These are phyloP conservation scores for Hydrotaea cyrtoneurina DNA, from an alignment of 2,888 invertebrate species.

Conservation along the genomic window DNA sequence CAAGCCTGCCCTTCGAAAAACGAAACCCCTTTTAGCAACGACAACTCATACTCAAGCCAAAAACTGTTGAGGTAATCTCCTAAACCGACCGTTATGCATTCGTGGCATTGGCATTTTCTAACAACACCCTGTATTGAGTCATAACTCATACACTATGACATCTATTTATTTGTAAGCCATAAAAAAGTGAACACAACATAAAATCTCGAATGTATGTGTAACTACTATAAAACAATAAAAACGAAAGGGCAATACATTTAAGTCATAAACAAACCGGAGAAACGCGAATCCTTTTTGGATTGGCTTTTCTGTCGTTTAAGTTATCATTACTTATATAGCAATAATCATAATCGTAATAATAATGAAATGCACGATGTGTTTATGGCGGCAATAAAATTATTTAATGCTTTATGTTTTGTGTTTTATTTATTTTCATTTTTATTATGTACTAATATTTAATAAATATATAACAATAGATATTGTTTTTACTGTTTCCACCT, in stretches of 20 bases:
- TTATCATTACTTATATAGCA: slow-evolving; percentile 8
- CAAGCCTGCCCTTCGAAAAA: no score
- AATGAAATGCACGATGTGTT: slow-evolving; percentile 67
- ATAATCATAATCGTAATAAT: slow-evolving; percentile 14
- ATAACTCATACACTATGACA: slow-evolving; percentile 3
- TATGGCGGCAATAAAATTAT: slow-evolving; percentile 65
- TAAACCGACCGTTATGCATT: no score
- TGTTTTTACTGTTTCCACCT: neutral
- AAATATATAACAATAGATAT: slow-evolving; percentile 52
- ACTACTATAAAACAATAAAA: slow-evolving; percentile 31
- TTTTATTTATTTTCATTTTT: slow-evolving; percentile 51
- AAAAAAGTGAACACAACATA: slow-evolving; percentile 7
- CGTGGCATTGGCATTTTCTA: neutral
- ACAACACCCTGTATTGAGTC: neutral
- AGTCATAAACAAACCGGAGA: neutral
- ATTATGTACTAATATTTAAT: slow-evolving; percentile 62
- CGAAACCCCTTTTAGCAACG: no score
- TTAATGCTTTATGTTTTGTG: slow-evolving; percentile 60
- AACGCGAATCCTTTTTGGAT: neutral
- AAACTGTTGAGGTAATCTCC: no score
- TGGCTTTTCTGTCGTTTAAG: neutral
- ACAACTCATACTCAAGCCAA: no score
- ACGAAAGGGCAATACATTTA: neutral
- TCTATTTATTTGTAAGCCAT: slow-evolving; percentile 20
- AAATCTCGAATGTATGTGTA: neutral